A percentile compares a stretch with the other conserved stretches of the same genome.
These are phyloP conservation scores for Mustelus asterias DNA, from an alignment of 2,113 vertebrate genomes.

Conservation along the genomic window DNA sequence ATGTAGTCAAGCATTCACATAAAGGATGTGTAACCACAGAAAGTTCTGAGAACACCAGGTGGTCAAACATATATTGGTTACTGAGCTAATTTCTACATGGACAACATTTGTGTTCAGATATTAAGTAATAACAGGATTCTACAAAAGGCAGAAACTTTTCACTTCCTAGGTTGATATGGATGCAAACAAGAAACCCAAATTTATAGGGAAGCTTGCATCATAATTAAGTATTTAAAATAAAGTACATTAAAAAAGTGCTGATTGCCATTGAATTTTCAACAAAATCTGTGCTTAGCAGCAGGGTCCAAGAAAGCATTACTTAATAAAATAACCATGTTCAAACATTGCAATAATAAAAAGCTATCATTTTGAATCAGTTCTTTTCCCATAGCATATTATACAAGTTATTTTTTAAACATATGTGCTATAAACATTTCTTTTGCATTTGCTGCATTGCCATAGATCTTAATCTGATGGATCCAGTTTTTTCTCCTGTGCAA, in stretches of 20 bases:
- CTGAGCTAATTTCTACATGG: not conserved
- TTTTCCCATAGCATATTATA: not conserved
- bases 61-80: conserved; percentile 7
- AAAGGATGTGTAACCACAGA: conserved; percentile 12
- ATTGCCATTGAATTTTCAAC: not conserved
- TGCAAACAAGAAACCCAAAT: not conserved
- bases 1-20: not conserved
- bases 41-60: not conserved
- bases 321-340: not conserved
- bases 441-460: not conserved
- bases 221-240: conserved; percentile 4
- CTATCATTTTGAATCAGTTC: not conserved
- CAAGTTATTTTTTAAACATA: not conserved
- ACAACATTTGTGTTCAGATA: not conserved
- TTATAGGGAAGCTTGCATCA: not conserved
- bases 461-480: not conserved
- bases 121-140: not conserved
- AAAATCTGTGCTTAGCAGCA: not conserved
- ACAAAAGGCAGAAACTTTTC: not conserved
- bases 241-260: not conserved
- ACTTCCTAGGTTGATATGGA: not conserved
- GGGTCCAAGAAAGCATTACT: not conserved
- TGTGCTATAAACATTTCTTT: not conserved
- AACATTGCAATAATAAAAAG: not conserved
- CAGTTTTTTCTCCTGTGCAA: not conserved